Percentiles rank a stretch among this genome's conserved stretches.
These are phyloP conservation scores for Protonibea diacanthus DNA, from an alignment of 2,797 vertebrate genomes.

Conservation along the genomic window DNA sequence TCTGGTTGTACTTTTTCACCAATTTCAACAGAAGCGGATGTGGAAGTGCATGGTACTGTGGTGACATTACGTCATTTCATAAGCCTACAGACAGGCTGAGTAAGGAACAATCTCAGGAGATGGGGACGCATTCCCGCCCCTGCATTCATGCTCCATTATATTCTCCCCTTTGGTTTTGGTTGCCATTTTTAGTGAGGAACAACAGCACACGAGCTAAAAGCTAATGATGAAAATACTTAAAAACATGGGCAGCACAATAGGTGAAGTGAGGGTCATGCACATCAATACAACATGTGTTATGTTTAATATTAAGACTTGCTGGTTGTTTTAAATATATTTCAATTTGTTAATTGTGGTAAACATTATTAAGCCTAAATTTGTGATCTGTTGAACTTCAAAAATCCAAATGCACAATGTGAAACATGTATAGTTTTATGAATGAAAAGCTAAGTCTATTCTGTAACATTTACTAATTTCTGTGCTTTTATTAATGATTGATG, in stretches of 20 bases:
- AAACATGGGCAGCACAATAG: not conserved
- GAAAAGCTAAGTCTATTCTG: not conserved
- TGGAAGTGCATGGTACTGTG: not conserved
- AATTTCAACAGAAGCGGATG: not conserved
- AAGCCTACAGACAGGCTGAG: not conserved
- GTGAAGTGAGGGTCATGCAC: not conserved
- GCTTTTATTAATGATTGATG: not conserved
- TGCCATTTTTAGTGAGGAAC: constrained; percentile 17
- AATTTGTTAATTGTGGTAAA: not conserved
- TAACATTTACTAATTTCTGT: not conserved
- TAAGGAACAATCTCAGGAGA: not conserved
- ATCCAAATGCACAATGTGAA: not conserved
- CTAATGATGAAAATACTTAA: constrained; percentile 8
- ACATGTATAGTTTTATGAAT: not conserved
- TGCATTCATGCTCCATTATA: not conserved
- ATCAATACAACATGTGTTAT: not conserved
- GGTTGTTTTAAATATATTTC: not conserved
- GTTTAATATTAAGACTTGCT: not conserved
- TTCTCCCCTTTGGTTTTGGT: constrained; percentile 1
- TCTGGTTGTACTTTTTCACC: constrained; percentile 1
- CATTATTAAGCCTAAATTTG: not conserved
- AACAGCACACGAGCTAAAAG: constrained; percentile 1
- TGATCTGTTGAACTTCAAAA: not conserved
- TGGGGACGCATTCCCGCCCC: not conserved
- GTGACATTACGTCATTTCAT: constrained; percentile 10